Conservation (phyloP, 1,140 invertebrate genomes). For the Trachymyrmex cornetzi region DNA sequence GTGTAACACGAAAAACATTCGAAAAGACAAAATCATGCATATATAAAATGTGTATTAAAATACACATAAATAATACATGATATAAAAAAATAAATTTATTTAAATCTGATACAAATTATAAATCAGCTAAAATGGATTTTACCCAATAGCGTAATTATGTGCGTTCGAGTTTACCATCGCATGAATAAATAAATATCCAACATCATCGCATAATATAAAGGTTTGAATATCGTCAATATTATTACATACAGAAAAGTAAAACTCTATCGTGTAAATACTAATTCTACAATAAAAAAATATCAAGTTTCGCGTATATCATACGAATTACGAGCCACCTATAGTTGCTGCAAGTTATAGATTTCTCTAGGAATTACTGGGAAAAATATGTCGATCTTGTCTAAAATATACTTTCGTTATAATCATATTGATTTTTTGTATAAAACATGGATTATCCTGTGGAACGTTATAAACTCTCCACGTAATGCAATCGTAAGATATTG, state of each 20-base stretch:
- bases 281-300: neutral
- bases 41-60: conserved; percentile 1
- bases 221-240: neutral
- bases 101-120: neutral
- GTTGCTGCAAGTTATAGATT: neutral
- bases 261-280: neutral
- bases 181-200: neutral
- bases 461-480: neutral
- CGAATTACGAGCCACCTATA: neutral
- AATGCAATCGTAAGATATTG: conserved; percentile 29
- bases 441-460: neutral
- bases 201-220: neutral
- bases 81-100: neutral
- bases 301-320: neutral
- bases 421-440: neutral
- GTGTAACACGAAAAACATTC: neutral
- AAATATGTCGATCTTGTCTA: neutral
- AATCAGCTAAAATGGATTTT: neutral
- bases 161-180: neutral
- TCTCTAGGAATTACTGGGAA: neutral
- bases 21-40: neutral
- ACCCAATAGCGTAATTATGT: neutral
- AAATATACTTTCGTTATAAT: neutral
- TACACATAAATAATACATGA: neutral
- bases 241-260: neutral